These are phyloP conservation scores for Loris lydekkerianus DNA, from an alignment of 2,797 vertebrate genomes.

Conservation along the genomic window DNA sequence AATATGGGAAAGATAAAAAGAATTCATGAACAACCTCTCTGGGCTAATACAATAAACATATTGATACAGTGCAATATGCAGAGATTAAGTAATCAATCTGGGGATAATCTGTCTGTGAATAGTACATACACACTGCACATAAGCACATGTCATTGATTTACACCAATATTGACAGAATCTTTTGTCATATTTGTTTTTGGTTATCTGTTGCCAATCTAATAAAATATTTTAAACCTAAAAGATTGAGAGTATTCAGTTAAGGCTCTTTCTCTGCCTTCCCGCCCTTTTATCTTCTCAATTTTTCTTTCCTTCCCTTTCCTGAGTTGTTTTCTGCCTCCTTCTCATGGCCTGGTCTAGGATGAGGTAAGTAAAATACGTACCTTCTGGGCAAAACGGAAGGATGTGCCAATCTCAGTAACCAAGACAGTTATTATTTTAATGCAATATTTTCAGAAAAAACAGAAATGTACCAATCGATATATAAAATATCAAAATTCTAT, in stretches of 20 bases:
- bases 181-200: background rate
- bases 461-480: background rate
- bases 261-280: background rate
- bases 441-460: background rate
- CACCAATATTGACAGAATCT: background rate
- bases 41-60: background rate
- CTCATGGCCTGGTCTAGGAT: background rate
- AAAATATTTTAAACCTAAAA: constrained; percentile 15
- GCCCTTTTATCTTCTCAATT: background rate
- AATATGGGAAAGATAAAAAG: background rate
- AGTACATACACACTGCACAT: background rate
- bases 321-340: background rate
- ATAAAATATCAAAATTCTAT: constrained; percentile 12
- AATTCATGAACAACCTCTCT: background rate
- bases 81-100: background rate
- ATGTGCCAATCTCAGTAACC: background rate
- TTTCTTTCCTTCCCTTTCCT: background rate
- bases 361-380: background rate
- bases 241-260: background rate
- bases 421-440: background rate
- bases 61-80: background rate
- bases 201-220: background rate
- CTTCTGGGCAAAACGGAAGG: background rate
- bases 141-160: background rate
- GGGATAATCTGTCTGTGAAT: background rate